Evolutionary conservation across 1,140 invertebrate species (phyloP), one percentile per base, ranked within the genome.

Genomic region (Teleogryllus occipitalis): DNA sequence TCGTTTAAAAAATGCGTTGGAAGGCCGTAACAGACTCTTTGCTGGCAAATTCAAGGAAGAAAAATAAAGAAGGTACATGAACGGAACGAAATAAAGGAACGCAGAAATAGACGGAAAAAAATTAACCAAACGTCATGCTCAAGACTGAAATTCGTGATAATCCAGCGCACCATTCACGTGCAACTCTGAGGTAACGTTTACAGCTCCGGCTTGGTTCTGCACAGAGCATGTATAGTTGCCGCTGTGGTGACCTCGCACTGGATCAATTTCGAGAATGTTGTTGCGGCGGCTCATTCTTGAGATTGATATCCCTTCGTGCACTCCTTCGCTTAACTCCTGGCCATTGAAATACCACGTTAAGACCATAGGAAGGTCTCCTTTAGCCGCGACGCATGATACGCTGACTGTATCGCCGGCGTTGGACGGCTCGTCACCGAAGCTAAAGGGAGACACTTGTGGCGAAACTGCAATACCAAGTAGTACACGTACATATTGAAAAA

Each of bases 331-430:
- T 8, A 22, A 82, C n/a, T 81, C 81, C n/a, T 81, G 74, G 12
- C 84, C 85, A 22, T 27, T 15, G 8, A 27, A 10, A 75, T 5
- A 12, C 87, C 88, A 27, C 80, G 79, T n/a, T 86, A 83, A 22
- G 82, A 83, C 12, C 87, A 83, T 46, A 86, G 86, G 27, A 85
- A 82, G 81, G 87, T 86, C 12, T 73, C 93, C 93, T 82, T 92
- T 91, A 82, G 90, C 91, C 75, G 92, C 91, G 49, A 91, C 91
- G 86, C 93, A 94, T 83, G 91, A 89, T 81, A 93, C 88, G 81
- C 91, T 89, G 72, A 92, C 90, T 74, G 91, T 88, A 82, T 92
- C 91, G 39, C 7, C 74, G 81, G 92, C 91, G 84, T 91, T 91
- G 49, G 22, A 87, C 82, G 84, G 89, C 85, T 86, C 89, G 82